Percentiles rank a stretch among this genome's conserved stretches.
phyloP scores from a whole-genome alignment of 2,888 invertebrate species.

The Steinernema scapterisci region DNA sequence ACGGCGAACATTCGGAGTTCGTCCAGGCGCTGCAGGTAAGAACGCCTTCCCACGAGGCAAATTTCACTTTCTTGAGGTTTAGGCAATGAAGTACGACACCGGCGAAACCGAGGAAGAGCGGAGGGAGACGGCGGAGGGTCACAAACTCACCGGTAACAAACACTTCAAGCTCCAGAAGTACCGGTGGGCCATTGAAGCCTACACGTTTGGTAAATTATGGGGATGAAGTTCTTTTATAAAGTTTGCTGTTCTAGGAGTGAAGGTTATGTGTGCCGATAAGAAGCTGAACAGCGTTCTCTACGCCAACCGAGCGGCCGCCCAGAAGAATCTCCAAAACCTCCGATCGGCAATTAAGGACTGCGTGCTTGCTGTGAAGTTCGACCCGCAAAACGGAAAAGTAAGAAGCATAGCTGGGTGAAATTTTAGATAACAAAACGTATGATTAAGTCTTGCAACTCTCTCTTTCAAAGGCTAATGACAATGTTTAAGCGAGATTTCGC shows the following conservation, averaged over 20 bases:
- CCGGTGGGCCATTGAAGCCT: slow-evolving; percentile 79
- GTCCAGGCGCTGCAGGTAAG: slow-evolving; percentile 75
- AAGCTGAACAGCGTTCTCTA: slow-evolving; percentile 82
- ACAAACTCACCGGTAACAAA: slow-evolving; percentile 94
- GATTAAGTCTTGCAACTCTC: too few relatives aligned
- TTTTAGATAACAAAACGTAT: too few relatives aligned
- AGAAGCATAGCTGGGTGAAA: not conserved
- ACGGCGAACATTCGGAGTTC: slow-evolving; percentile 57
- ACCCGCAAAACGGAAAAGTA: slow-evolving; percentile 57
- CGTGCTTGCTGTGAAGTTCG: slow-evolving; percentile 77
- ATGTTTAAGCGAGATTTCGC: too few relatives aligned
- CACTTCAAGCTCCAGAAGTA: slow-evolving; percentile 93
- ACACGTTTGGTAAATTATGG: slow-evolving; percentile 78
- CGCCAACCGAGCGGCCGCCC: slow-evolving; percentile 88
- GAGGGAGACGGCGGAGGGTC: slow-evolving; percentile 79
- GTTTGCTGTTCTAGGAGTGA: slow-evolving; percentile 72
- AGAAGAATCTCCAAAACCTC: slow-evolving; percentile 77
- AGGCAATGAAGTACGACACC: slow-evolving; percentile 82
- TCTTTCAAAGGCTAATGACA: too few relatives aligned
- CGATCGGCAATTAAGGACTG: slow-evolving; percentile 76
- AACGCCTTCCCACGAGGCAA: too few relatives aligned
- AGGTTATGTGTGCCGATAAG: slow-evolving; percentile 76
- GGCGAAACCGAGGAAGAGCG: slow-evolving; percentile 71
- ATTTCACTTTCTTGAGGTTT: slow-evolving; percentile 70
- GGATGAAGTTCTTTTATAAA: slow-evolving; percentile 28